Conservation (phyloP, 1,140 invertebrate genomes). For the Dryas iulia region DNA sequence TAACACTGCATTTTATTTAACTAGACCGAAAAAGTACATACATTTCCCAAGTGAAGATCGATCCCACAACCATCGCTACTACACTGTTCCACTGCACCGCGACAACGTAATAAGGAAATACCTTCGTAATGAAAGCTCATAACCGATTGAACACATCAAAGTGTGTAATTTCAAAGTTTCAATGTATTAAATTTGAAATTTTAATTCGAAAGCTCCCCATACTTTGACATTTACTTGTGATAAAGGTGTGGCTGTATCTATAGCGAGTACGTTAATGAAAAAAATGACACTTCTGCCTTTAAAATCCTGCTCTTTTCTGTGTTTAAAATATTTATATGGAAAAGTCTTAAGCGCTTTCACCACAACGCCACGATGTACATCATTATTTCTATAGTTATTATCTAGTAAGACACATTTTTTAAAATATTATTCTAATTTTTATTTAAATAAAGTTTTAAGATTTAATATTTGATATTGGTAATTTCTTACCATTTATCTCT, state of each 20-base stretch:
- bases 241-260: background rate
- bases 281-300: too few relatives aligned
- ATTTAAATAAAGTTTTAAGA: too few relatives aligned
- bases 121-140: background rate
- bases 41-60: background rate
- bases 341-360: too few relatives aligned
- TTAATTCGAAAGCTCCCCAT: constrained; percentile 13
- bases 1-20: too few relatives aligned
- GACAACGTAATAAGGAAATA: background rate
- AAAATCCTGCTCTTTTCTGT: too few relatives aligned
- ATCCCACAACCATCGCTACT: background rate
- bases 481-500: too few relatives aligned
- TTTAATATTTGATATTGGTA: too few relatives aligned
- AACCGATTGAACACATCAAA: constrained; percentile 1
- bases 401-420: too few relatives aligned
- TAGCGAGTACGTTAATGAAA: background rate
- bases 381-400: too few relatives aligned
- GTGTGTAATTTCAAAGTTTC: constrained; percentile 7
- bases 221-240: constrained; percentile 14
- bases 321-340: too few relatives aligned
- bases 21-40: background rate
- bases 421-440: too few relatives aligned
- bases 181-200: constrained; percentile 20
- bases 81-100: background rate
- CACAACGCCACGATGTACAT: too few relatives aligned